These are phyloP conservation scores for Thinocorus orbignyianus DNA, from an alignment of 2,113 vertebrate genomes.

Conservation along the genomic window DNA sequence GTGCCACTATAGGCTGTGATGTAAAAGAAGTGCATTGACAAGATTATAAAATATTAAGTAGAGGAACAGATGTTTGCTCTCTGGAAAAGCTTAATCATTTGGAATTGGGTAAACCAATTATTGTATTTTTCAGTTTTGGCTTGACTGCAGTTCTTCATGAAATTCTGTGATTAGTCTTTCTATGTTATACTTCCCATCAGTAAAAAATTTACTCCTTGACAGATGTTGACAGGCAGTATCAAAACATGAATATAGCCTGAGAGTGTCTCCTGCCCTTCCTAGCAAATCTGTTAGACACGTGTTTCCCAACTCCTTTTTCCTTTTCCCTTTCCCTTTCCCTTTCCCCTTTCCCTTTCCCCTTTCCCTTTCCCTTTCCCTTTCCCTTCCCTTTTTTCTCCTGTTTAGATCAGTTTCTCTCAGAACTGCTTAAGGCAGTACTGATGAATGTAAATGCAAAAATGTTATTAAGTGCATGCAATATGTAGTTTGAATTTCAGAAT, in stretches of 20 bases:
- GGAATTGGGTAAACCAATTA: neutral
- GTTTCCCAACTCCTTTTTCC: neutral
- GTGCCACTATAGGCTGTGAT: neutral
- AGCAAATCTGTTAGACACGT: neutral
- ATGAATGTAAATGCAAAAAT: neutral
- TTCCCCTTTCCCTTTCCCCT: accelerated
- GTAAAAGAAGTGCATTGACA: neutral
- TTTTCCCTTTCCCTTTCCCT: accelerated
- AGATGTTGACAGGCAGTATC: neutral
- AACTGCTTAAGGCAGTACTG: neutral
- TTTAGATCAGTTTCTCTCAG: neutral
- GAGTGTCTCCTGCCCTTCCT: neutral
- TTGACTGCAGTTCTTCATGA: neutral
- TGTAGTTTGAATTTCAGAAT: neutral
- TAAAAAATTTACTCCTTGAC: neutral
- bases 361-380: no score
- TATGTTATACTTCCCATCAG: neutral
- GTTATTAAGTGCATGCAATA: neutral
- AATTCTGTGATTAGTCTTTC: neutral
- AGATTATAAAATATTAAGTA: neutral
- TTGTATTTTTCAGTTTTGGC: neutral
- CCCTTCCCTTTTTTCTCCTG: neutral
- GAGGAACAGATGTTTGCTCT: conserved; percentile 6
- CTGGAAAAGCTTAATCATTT: neutral
- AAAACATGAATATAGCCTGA: neutral